These are phyloP conservation scores for Podarcis cretensis DNA, from an alignment of 2,113 vertebrate genomes.

Conservation along the genomic window DNA sequence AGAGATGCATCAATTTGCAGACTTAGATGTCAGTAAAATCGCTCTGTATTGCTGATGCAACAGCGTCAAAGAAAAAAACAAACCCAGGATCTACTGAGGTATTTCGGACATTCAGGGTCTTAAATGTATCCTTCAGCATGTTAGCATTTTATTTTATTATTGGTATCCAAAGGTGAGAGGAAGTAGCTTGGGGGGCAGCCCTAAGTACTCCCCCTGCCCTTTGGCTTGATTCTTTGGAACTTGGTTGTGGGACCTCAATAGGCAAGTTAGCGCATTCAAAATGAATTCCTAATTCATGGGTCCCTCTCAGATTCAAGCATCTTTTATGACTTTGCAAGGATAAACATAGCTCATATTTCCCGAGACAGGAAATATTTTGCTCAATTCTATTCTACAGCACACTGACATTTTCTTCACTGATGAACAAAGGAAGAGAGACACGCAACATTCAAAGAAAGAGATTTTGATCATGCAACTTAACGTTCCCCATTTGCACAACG, in stretches of 20 bases:
- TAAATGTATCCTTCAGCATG: not conserved
- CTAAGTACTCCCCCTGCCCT: not conserved
- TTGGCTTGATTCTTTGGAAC: too few relatives aligned
- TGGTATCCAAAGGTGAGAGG: too few relatives aligned
- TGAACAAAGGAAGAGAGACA: not conserved
- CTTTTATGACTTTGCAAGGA: not conserved
- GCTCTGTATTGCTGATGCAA: too few relatives aligned
- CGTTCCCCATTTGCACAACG: too few relatives aligned
- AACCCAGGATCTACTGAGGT: too few relatives aligned
- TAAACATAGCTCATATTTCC: not conserved
- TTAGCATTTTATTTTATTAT: not conserved
- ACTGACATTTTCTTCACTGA: conserved; percentile 5
- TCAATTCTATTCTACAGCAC: not conserved
- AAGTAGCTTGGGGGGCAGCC: not conserved
- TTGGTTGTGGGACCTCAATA: not conserved
- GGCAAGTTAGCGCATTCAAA: not conserved
- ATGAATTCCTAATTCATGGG: not conserved
- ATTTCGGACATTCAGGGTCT: not conserved
- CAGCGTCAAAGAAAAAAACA: not conserved
- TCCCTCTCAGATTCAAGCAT: not conserved
- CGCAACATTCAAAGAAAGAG: not conserved
- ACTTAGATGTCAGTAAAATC: not conserved
- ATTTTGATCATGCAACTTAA: not conserved
- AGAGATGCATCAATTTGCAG: not conserved
- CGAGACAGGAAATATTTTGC: not conserved